Evolutionary conservation across 2,113 vertebrate species (phyloP).

Genomic region (Oreochromis tanganicae): DNA sequence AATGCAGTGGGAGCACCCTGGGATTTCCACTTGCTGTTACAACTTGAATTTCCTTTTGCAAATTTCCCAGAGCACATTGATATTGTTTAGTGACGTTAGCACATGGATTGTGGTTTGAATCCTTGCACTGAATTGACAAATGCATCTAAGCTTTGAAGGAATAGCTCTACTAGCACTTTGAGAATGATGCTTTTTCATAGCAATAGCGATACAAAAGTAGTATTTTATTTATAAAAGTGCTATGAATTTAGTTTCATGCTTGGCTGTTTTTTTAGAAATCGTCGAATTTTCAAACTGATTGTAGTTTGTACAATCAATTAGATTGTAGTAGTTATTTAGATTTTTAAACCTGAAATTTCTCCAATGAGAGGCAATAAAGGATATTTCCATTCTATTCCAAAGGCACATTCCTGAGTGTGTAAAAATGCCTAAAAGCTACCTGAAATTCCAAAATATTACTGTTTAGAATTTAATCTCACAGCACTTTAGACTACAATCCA

Average conservation of each 20-base stretch:
- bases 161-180: background rate
- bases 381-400: background rate
- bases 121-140: background rate
- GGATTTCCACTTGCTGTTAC: slow-evolving; percentile 38
- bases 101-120: background rate
- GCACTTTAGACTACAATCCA: background rate
- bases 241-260: background rate
- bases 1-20: slow-evolving; percentile 14
- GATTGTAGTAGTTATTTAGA: background rate
- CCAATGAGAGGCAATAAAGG: background rate
- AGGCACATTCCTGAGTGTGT: background rate
- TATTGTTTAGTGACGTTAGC: slow-evolving; percentile 17
- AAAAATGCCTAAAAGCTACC: background rate
- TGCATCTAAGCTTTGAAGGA: background rate
- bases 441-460: background rate
- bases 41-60: slow-evolving; percentile 43
- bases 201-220: background rate
- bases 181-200: background rate
- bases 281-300: background rate
- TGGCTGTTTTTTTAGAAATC: background rate
- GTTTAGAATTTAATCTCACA: background rate
- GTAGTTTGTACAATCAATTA: too few species aligned
- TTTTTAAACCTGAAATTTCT: background rate
- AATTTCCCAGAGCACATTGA: slow-evolving; percentile 35
- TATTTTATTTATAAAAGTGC: background rate